Conservation (phyloP, 2,888 invertebrate species). For the Hydropsyche betteni region DNA sequence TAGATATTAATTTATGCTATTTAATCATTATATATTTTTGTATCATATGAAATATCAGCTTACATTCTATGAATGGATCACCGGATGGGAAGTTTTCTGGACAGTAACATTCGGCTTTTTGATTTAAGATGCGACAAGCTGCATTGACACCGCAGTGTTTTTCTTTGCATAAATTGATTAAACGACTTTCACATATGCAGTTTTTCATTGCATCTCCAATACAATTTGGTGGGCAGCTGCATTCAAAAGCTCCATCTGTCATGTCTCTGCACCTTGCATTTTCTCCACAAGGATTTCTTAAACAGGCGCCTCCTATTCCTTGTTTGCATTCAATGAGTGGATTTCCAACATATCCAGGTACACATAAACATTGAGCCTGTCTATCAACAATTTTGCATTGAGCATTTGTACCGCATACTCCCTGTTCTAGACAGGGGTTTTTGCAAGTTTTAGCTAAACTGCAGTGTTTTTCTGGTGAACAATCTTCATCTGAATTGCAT, state of each 20-base stretch:
- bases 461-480: constrained; percentile 80
- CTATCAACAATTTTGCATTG: constrained; percentile 83
- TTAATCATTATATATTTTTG: too few species aligned
- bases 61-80: constrained; percentile 87
- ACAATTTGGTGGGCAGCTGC: constrained; percentile 82
- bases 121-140: constrained; percentile 75
- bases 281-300: constrained; percentile 83
- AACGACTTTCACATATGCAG: constrained; percentile 76
- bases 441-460: constrained; percentile 75
- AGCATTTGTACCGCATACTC: constrained; percentile 84
- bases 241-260: constrained; percentile 79
- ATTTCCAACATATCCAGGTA: constrained; percentile 78
- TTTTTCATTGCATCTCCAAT: constrained; percentile 83
- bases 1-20: too few species aligned
- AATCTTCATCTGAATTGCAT: constrained; percentile 79
- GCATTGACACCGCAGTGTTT: constrained; percentile 86
- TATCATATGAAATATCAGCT: constrained; percentile 58
- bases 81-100: constrained; percentile 83
- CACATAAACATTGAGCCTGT: constrained; percentile 80
- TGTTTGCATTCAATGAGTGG: constrained; percentile 74
- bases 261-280: constrained; percentile 84
- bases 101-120: constrained; percentile 82
- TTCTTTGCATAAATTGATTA: constrained; percentile 78
- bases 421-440: constrained; percentile 81
- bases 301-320: constrained; percentile 76